Evolutionary conservation across 2,113 vertebrate genomes (phyloP), one percentile per base, ranked within the genome.

Genomic region (Terrapene triunguis): DNA sequence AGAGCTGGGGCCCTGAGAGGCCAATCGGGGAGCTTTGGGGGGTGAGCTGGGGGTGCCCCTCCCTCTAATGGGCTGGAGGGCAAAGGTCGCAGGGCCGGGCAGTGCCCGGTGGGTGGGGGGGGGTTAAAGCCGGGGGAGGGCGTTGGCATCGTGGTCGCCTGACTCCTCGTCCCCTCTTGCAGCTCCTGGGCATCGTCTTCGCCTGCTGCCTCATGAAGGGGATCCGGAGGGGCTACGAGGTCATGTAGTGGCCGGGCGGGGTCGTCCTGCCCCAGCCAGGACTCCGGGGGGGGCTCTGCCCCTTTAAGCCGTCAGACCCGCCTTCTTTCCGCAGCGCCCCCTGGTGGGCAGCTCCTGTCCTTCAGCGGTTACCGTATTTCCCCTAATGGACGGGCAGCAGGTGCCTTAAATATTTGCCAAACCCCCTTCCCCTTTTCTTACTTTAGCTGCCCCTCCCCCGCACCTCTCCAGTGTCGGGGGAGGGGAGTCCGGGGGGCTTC

Each of bases 171-270:
- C 38, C 82, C 24, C 14, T 76, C 9, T 22, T 38, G 8, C 97
- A 99, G 99, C 78, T 99, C 53, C 86, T 99, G 96, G 99, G 99
- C 50, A 97, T 99, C 10, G 86, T 99, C 89, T 99, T 99, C 44
- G 98, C 99, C 87, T 99, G 99, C 96, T 94, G 98, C 94, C 98
- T 99, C 82, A 99, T 99, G 98, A 99, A 98, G 98, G 99, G 98
- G 87, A 99, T 99, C 90, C 98, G 99, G 88, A 99, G 98, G 19
- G 99, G 99, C 90, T 99, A 99, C 14, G 99, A 99, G 97, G 99
- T 99, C 82, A 99, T 99, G 99, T 99, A 98, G 98, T 22, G 59
- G 83, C 44, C 9, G 69, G 53, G 84, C 51, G 6, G 59, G 27
- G 82, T 57, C 84, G 87, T 85, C 50, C 59, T 69, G 78, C 69